phyloP scores from a whole-genome alignment of 2,113 vertebrate genomes.

The Pteruthius melanotis region DNA sequence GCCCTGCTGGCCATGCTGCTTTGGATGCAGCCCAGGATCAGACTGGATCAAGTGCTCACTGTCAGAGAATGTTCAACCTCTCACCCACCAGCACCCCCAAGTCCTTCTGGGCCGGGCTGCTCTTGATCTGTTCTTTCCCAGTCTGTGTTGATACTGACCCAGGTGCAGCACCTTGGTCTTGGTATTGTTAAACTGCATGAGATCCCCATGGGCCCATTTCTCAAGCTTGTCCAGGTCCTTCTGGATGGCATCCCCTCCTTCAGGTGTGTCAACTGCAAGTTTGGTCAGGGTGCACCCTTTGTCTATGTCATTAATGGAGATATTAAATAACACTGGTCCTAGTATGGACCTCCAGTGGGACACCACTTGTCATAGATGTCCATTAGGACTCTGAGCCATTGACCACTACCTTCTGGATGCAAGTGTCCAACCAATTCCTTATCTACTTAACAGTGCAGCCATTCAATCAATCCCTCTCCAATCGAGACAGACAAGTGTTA shows the following conservation, averaged over 20 bases:
- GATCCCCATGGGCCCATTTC: neutral
- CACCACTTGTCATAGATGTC: neutral
- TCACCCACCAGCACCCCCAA: neutral
- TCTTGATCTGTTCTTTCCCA: fast-evolving
- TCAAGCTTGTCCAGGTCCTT: neutral
- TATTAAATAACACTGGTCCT: neutral
- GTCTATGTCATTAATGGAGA: neutral
- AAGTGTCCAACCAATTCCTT: neutral
- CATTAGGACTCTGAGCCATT: neutral
- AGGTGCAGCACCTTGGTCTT: neutral
- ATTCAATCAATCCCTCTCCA: neutral
- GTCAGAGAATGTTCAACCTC: neutral
- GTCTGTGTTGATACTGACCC: neutral
- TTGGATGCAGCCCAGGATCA: neutral
- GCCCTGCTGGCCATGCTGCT: neutral
- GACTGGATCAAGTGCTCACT: neutral
- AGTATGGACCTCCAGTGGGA: neutral
- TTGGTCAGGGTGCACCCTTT: neutral
- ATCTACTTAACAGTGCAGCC: neutral
- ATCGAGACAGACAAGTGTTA: fast-evolving
- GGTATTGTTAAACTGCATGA: neutral
- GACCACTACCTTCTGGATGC: neutral
- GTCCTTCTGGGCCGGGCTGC: neutral
- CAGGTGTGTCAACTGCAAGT: neutral
- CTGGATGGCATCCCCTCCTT: neutral